A percentile compares a stretch with the other conserved stretches of the same genome.
Evolutionary conservation across 2,888 invertebrate species (phyloP).

Genomic region (Caenorhabditis sp.): DNA sequence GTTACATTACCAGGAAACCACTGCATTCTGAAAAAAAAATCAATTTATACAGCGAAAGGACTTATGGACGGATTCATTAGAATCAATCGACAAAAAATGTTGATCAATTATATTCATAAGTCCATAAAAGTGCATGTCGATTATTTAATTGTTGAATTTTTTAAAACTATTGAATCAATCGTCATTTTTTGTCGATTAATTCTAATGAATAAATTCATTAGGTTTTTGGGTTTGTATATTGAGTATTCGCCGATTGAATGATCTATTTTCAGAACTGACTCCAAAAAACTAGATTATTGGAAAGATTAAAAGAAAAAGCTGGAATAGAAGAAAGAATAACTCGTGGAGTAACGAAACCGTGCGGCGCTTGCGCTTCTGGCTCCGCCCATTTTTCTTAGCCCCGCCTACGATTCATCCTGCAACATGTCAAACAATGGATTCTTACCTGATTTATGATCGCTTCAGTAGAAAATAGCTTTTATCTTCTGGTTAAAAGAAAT

Average conservation of each 20-base stretch:
- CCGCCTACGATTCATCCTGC: conserved; percentile 17
- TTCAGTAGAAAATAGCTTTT: not conserved
- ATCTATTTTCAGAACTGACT: too few relatives aligned
- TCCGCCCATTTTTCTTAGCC: conserved; percentile 23
- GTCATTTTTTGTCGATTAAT: too few relatives aligned
- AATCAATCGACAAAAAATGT: too few relatives aligned
- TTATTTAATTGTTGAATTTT: too few relatives aligned
- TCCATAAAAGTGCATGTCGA: too few relatives aligned
- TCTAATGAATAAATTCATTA: too few relatives aligned
- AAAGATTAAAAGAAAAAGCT: not conserved
- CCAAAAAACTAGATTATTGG: too few relatives aligned
- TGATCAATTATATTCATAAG: too few relatives aligned
- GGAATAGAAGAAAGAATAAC: not conserved
- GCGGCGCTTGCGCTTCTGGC: conserved; percentile 41
- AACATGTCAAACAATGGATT: conserved; percentile 7
- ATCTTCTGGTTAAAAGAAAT: not conserved
- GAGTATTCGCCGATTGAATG: too few relatives aligned
- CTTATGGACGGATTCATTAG: not conserved
- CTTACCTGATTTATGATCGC: not conserved
- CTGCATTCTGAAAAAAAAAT: conserved; percentile 56
- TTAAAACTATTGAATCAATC: too few relatives aligned
- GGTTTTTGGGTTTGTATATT: too few relatives aligned
- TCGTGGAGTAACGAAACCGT: conserved; percentile 13
- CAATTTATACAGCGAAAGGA: too few relatives aligned
- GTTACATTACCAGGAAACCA: conserved; percentile 71